A percentile compares a stretch with the other conserved stretches of the same genome.
phyloP scores from a whole-genome alignment of 2,797 vertebrate genomes.

The Gallirallus australis region DNA sequence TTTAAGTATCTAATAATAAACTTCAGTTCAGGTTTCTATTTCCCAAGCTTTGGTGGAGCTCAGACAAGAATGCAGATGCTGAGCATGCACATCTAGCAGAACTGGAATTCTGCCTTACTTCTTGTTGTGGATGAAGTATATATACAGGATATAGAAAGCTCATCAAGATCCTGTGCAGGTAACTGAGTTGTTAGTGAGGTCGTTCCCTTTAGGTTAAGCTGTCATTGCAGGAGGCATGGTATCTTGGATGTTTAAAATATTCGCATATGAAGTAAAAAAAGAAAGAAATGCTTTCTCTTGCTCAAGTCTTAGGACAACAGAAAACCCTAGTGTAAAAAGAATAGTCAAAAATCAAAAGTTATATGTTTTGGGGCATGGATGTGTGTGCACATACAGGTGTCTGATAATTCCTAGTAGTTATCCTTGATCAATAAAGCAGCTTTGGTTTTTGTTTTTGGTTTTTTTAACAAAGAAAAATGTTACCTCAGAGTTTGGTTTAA shows the following conservation, averaged over 20 bases:
- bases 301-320: background rate
- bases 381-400: accelerated
- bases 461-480: background rate
- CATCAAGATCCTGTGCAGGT: background rate
- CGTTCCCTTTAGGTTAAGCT: background rate
- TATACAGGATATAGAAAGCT: background rate
- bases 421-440: background rate
- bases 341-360: background rate
- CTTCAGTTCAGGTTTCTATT: background rate
- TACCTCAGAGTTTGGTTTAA: background rate
- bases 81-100: background rate
- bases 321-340: background rate
- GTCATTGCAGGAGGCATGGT: background rate
- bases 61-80: background rate
- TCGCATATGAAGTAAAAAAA: background rate
- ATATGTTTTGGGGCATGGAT: background rate
- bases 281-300: background rate
- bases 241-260: background rate
- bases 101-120: background rate
- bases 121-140: background rate
- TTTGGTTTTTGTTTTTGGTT: background rate
- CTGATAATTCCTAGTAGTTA: background rate
- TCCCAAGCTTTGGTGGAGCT: background rate
- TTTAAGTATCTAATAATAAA: background rate
- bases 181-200: background rate